phyloP scores from a whole-genome alignment of 2,888 invertebrate genomes.

The Xestia c-nigrum region DNA sequence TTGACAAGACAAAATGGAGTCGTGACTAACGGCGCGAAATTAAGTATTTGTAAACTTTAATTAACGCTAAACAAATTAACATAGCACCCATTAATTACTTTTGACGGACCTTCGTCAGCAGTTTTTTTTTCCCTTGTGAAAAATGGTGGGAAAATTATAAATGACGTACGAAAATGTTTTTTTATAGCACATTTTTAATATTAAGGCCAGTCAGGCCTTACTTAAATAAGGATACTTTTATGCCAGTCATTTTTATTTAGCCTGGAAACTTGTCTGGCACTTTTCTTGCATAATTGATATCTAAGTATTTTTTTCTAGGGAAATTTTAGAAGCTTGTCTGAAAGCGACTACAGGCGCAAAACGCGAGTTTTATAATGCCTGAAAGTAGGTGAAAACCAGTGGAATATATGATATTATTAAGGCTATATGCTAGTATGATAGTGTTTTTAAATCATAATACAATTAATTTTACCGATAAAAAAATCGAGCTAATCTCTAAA shows the following conservation, averaged over 20 bases:
- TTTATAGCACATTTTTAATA: constrained; percentile 19
- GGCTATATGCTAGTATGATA: no score
- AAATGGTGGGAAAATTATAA: constrained; percentile 42
- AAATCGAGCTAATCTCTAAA: no score
- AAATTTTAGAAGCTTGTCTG: not conserved
- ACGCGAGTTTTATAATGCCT: no score
- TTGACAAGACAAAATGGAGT: constrained; percentile 7
- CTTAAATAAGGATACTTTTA: constrained; percentile 8
- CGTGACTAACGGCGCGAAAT: constrained; percentile 33
- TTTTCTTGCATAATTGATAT: not conserved
- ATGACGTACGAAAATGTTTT: constrained; percentile 20
- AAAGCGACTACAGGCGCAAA: no score
- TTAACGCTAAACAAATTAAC: constrained; percentile 46
- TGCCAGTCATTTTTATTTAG: constrained; percentile 14
- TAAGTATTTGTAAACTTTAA: constrained; percentile 38
- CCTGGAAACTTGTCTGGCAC: not conserved
- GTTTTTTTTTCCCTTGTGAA: constrained; percentile 18
- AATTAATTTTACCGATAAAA: no score
- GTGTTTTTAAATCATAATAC: no score
- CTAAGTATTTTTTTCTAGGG: not conserved
- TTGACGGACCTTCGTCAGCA: constrained; percentile 43
- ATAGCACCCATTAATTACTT: constrained; percentile 43
- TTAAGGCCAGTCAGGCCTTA: not conserved
- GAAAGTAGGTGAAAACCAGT: no score
- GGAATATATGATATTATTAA: no score